These are phyloP conservation scores for Alentia gelatinosa DNA, from an alignment of 2,888 invertebrate species.

Conservation along the genomic window DNA sequence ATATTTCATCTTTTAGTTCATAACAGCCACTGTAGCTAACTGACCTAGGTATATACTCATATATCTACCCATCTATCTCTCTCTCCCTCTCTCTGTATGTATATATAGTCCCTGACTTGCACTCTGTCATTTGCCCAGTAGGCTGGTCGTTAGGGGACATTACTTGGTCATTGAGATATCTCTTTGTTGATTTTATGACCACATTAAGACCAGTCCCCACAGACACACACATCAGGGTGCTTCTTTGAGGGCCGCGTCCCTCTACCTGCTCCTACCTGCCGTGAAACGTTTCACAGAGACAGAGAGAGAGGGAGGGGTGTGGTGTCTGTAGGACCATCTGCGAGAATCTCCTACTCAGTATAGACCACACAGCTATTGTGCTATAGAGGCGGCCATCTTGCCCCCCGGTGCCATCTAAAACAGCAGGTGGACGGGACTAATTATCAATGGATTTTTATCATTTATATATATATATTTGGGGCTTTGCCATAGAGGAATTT, in stretches of 20 bases:
- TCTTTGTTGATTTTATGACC: not conserved
- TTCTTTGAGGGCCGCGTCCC: not conserved
- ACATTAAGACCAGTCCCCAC: not conserved
- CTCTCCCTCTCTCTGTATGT: not conserved
- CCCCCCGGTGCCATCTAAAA: too few species aligned
- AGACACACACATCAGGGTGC: not conserved
- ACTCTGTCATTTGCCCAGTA: not conserved
- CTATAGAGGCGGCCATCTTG: too few species aligned
- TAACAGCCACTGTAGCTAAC: not conserved
- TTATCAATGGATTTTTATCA: too few species aligned
- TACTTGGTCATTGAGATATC: conserved; percentile 8
- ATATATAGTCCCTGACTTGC: too few species aligned
- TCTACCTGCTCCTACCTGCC: not conserved
- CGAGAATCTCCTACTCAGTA: not conserved
- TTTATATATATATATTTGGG: too few species aligned
- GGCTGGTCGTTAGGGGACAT: conserved; percentile 5
- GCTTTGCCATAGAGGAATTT: too few species aligned
- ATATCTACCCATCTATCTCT: not conserved
- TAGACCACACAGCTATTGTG: too few species aligned
- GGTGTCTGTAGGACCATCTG: not conserved
- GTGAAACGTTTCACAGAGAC: too few species aligned
- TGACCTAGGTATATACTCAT: not conserved
- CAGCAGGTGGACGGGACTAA: too few species aligned
- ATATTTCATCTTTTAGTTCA: too few species aligned
- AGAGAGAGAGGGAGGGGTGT: not conserved